phyloP scores from a whole-genome alignment of 2,797 vertebrate genomes.

The Rhinoraja longicauda region DNA sequence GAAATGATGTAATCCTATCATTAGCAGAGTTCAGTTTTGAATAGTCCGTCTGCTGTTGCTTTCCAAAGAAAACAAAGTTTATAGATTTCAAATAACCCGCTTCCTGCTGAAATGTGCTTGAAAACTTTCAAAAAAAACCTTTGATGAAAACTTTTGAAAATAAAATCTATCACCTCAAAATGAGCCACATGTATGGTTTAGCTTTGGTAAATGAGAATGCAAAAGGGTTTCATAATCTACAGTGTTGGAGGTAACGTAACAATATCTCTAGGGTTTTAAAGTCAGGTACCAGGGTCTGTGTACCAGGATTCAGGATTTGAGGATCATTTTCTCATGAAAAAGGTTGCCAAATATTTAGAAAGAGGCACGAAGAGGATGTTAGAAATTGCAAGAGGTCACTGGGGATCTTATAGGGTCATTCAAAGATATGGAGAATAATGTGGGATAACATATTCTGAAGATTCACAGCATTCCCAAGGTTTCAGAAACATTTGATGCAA shows the following conservation, averaged over 20 bases:
- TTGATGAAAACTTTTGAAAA: background rate
- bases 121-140: background rate
- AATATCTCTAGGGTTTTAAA: background rate
- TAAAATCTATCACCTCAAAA: background rate
- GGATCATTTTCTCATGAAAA: too few relatives aligned
- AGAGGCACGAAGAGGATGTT: too few relatives aligned
- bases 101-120: conserved; percentile 16
- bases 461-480: background rate
- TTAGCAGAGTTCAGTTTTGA: background rate
- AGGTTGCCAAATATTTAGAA: too few relatives aligned
- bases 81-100: conserved; percentile 9
- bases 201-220: background rate
- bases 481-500: background rate
- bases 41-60: background rate
- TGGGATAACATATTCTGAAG: too few relatives aligned
- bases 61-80: conserved; percentile 22
- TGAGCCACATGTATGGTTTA: background rate
- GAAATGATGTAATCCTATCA: background rate
- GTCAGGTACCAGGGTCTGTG: background rate
- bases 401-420: too few relatives aligned
- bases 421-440: too few relatives aligned
- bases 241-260: background rate
- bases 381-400: too few relatives aligned
- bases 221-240: background rate
- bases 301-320: too few relatives aligned